Percentiles rank a stretch among this genome's conserved stretches.
These are phyloP conservation scores for Chrosomus eos DNA, from an alignment of 2,797 vertebrate genomes.

Conservation along the genomic window DNA sequence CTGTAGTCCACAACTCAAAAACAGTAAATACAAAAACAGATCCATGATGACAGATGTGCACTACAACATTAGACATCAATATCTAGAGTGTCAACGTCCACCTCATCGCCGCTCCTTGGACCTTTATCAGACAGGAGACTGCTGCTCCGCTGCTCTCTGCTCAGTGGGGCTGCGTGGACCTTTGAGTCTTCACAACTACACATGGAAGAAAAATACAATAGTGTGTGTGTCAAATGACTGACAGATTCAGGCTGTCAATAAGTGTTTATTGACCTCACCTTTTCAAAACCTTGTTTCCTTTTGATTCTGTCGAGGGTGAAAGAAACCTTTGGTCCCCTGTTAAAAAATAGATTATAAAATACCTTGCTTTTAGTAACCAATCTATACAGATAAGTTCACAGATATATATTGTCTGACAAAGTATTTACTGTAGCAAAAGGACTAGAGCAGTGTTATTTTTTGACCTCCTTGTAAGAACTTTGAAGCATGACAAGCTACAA, in stretches of 20 bases:
- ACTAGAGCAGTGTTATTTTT: no score
- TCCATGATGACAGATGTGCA: not conserved
- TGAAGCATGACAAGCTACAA: no score
- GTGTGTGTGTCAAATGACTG: not conserved
- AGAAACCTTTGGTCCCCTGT: slow-evolving; percentile 68
- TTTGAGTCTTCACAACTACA: slow-evolving; percentile 65
- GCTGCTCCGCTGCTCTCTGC: slow-evolving; percentile 32
- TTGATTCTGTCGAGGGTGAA: slow-evolving; percentile 63
- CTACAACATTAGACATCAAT: slow-evolving; percentile 63
- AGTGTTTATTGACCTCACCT: slow-evolving; percentile 63
- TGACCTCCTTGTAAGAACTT: no score
- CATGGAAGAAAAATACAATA: not conserved
- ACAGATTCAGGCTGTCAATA: not conserved
- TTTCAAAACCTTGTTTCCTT: slow-evolving; percentile 59
- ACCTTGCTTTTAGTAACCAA: no score
- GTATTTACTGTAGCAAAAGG: no score
- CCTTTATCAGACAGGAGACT: not conserved
- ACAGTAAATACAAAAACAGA: not conserved
- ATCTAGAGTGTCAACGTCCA: slow-evolving; percentile 71
- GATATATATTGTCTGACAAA: not conserved
- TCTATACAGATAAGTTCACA: not conserved
- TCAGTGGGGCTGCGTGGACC: slow-evolving; percentile 48
- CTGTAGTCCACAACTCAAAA: not conserved
- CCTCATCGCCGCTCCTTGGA: slow-evolving; percentile 52
- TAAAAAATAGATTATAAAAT: no score